A percentile compares a stretch with the other conserved stretches of the same genome.
These are phyloP conservation scores for Callyntrura guangdongensis DNA, from an alignment of 2,888 invertebrate genomes.

Conservation along the genomic window DNA sequence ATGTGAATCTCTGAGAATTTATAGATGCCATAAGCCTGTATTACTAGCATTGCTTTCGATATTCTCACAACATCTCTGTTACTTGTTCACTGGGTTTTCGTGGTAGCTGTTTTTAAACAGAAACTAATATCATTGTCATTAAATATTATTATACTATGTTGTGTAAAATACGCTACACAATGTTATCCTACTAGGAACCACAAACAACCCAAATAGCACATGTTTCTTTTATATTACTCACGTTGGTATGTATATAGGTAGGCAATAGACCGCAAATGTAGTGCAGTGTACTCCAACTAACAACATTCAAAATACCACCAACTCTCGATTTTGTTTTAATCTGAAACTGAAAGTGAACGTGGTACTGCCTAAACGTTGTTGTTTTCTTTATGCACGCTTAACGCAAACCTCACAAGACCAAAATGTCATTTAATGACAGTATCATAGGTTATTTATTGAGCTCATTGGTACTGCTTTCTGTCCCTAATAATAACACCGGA, in stretches of 20 bases:
- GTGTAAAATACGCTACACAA: slow-evolving; percentile 54
- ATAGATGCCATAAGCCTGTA: slow-evolving; percentile 35
- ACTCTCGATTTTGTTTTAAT: too few species aligned
- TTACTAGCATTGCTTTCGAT: too few species aligned
- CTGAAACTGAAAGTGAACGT: too few species aligned
- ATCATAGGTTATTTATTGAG: slow-evolving; percentile 61
- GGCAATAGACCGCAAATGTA: neutral
- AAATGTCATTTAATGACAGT: slow-evolving; percentile 62
- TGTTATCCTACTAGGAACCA: slow-evolving; percentile 66
- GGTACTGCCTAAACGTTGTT: too few species aligned
- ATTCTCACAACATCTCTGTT: neutral
- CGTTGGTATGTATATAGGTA: too few species aligned
- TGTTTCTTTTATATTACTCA: neutral
- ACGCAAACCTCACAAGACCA: slow-evolving; percentile 16
- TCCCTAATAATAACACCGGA: slow-evolving; percentile 17
- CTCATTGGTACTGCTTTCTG: neutral
- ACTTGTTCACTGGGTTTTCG: neutral
- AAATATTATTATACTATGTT: slow-evolving; percentile 56
- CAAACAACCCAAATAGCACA: slow-evolving; percentile 43
- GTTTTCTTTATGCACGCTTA: neutral
- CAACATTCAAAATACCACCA: too few species aligned
- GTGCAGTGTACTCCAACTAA: neutral
- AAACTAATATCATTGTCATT: slow-evolving; percentile 46
- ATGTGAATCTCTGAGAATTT: slow-evolving; percentile 49
- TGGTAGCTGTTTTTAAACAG: neutral